Conservation (phyloP, 2,797 vertebrate genomes). For the Molossus molossus region DNA sequence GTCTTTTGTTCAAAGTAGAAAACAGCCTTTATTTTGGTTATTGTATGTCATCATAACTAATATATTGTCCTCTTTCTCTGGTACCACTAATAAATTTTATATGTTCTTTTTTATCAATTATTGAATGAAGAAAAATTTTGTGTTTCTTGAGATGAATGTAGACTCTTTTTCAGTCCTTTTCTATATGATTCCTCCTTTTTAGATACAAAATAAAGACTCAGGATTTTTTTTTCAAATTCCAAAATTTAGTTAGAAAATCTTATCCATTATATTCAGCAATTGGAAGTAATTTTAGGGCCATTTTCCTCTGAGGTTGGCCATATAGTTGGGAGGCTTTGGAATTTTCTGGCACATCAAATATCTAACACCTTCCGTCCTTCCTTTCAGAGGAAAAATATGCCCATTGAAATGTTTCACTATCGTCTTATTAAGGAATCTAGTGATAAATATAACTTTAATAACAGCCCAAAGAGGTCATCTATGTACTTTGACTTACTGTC, state of each 20-base stretch:
- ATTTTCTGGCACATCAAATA: background rate
- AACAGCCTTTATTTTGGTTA: background rate
- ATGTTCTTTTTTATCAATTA: slow-evolving; percentile 12
- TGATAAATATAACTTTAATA: slow-evolving; percentile 7
- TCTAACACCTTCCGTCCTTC: background rate
- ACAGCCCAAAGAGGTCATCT: background rate
- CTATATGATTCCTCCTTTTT: background rate
- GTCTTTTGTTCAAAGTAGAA: slow-evolving; percentile 53
- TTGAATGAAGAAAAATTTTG: slow-evolving; percentile 16
- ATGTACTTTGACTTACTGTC: background rate
- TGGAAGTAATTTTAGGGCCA: background rate
- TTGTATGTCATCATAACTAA: slow-evolving; percentile 5
- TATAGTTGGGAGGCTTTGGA: background rate
- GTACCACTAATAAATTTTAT: background rate
- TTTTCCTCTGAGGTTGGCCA: background rate
- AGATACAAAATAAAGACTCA: slow-evolving; percentile 9
- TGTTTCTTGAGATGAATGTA: background rate
- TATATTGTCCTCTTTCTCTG: background rate
- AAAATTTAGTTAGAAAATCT: slow-evolving; percentile 46
- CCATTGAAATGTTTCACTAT: background rate
- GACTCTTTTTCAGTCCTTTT: background rate
- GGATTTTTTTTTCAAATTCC: background rate
- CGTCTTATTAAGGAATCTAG: background rate
- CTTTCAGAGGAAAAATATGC: background rate
- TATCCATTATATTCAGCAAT: background rate